Conservation (phyloP, 2,113 vertebrate genomes). For the Sander lucioperca region DNA sequence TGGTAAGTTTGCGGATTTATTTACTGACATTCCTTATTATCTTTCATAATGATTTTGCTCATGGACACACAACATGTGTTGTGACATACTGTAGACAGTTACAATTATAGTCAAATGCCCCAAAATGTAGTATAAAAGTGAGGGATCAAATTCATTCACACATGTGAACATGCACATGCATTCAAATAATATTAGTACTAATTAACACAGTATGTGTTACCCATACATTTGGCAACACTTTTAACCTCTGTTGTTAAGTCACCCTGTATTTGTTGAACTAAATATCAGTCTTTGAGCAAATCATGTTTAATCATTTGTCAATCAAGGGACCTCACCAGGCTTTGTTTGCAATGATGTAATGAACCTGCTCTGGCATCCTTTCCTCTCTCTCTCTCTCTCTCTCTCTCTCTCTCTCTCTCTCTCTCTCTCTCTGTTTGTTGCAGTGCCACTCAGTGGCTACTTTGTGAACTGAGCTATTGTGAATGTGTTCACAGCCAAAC, state of each 20-base stretch:
- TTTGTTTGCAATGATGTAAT: constrained; percentile 48
- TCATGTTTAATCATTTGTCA: background rate
- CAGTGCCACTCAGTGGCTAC: constrained; percentile 59
- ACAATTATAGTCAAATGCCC: background rate
- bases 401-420: too few relatives aligned
- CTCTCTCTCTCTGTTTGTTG: constrained; percentile 25
- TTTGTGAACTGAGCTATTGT: constrained; percentile 28
- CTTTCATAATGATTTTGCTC: background rate
- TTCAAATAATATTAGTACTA: background rate
- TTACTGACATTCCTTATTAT: background rate
- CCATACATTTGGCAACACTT: background rate
- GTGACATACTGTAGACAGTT: background rate
- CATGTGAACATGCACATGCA: background rate
- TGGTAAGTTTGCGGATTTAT: constrained; percentile 82
- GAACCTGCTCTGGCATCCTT: constrained; percentile 5
- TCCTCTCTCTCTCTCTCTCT: background rate
- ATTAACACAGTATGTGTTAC: background rate
- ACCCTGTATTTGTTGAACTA: background rate
- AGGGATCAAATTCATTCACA: background rate
- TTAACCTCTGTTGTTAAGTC: background rate
- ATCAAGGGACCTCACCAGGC: background rate
- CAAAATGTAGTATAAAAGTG: background rate
- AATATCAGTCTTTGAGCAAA: background rate
- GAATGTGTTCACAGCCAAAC: background rate
- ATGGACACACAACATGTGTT: background rate